Evolutionary conservation across 2,797 vertebrate genomes (phyloP), one percentile per base, ranked within the genome.

Genomic region (Knipowitschia caucasica): DNA sequence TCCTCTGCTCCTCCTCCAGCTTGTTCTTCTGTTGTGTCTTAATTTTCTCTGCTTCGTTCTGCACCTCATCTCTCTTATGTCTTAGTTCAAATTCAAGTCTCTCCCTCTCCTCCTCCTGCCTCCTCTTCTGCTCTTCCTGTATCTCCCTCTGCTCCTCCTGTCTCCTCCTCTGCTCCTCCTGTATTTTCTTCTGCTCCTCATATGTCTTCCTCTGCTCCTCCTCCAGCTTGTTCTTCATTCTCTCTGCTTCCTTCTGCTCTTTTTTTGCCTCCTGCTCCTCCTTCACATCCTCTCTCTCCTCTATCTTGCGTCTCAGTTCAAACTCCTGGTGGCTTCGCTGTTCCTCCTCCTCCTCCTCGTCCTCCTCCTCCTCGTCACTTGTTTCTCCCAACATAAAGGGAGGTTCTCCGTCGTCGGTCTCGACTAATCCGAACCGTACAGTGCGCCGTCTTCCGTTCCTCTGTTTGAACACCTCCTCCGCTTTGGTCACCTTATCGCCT

Each of bases 381-480:
- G 68, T 73, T 29, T 76, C 80, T 0, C 81, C 77, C 51, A 83
- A 66, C 23, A 50, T 7, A 18, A 68, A 0, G 1, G 81, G 76
- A 43, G 82, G 80, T 3, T 59, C 59, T 0, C 69, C 79, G 3
- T 83, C 81, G 15, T 86, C 81, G 33, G 67, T 59, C 49, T 80
- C 80, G 30, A 81, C 76, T 0, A 69, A 34, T 3, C 81, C 80
- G 36, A 83, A 87, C 47, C 34, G 75, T 56, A 88, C 89, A 0
- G 85, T 81, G 26, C 81, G 71, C 2, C 85, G n/a, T n/a, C n/a
- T n/a, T n/a, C n/a, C 88, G 7, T 87, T 78, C 71, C 78, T 90
- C 0, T 68, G 5, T 24, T 42, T 23, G 1, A n/a, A 7, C 3
- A 20, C 39, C 25, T 5, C 18, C 11, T 11, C 39, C 36, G 18